Percentiles rank a stretch among this genome's conserved stretches.
phyloP scores from a whole-genome alignment of 2,113 vertebrate species.

The Aegotheles bennettii region DNA sequence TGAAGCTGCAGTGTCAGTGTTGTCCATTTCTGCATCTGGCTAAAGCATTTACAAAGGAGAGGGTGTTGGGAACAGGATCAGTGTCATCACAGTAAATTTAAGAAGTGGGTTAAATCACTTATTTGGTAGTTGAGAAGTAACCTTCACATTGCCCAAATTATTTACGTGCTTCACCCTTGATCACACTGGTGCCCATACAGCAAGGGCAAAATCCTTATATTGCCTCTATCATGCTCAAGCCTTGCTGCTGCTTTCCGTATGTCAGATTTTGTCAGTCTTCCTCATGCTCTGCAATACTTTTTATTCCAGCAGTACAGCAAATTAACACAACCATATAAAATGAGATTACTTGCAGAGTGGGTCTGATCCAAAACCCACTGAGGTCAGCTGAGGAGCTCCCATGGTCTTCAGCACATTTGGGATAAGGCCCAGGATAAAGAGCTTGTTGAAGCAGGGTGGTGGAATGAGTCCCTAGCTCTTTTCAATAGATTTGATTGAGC shows the following conservation, averaged over 20 bases:
- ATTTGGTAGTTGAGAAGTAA: not conserved
- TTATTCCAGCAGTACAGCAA: not conserved
- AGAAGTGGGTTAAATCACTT: not conserved
- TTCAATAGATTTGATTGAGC: not conserved
- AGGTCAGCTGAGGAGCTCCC: not conserved
- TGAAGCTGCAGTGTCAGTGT: not conserved
- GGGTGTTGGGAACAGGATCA: not conserved
- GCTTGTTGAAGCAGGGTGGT: not conserved
- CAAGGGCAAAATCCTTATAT: not conserved
- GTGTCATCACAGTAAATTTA: not conserved
- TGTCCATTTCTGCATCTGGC: not conserved
- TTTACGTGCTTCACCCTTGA: not conserved
- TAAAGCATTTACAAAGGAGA: not conserved
- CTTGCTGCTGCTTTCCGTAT: not conserved
- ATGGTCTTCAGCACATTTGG: not conserved
- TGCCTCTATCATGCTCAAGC: not conserved
- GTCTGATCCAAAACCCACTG: not conserved
- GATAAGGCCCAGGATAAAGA: not conserved
- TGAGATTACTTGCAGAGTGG: not conserved
- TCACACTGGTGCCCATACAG: not conserved
- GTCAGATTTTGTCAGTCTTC: not conserved
- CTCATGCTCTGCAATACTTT: not conserved
- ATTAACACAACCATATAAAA: conserved; percentile 22
- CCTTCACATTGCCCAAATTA: not conserved
- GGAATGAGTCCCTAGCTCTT: not conserved